Conservation (phyloP, 2,113 vertebrate species). For the Microtus pennsylvanicus region DNA sequence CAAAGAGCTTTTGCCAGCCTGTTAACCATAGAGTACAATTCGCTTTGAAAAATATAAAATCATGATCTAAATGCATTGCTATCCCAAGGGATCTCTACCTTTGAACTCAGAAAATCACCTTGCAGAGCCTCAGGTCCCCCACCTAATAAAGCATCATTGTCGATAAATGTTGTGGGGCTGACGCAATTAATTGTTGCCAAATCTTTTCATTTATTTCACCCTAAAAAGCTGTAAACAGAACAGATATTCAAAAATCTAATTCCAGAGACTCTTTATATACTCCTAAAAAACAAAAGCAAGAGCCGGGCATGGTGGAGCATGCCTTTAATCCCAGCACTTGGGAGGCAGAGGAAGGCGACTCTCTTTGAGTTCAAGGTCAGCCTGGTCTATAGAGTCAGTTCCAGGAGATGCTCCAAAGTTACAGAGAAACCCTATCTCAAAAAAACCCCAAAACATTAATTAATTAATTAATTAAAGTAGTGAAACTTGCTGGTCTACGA, state of each 20-base stretch:
- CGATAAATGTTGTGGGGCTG: neutral
- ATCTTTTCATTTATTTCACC: slow-evolving; percentile 18
- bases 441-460: no score
- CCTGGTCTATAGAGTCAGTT: no score
- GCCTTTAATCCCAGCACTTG: no score
- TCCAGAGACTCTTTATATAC: neutral
- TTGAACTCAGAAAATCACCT: neutral
- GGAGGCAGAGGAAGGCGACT: no score
- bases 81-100: neutral
- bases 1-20: neutral
- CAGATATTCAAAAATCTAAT: neutral
- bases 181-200: neutral
- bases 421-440: no score
- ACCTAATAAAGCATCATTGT: neutral
- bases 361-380: no score
- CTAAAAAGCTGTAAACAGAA: neutral
- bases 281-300: neutral
- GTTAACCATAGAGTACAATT: neutral
- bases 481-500: neutral
- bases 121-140: neutral
- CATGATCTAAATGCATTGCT: neutral
- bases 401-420: no score
- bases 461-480: neutral
- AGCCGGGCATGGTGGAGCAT: no score
- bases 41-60: neutral